A percentile compares a stretch with the other conserved stretches of the same genome.
Evolutionary conservation across 1,140 invertebrate genomes (phyloP).

Genomic region (Drosophila jambulina): DNA sequence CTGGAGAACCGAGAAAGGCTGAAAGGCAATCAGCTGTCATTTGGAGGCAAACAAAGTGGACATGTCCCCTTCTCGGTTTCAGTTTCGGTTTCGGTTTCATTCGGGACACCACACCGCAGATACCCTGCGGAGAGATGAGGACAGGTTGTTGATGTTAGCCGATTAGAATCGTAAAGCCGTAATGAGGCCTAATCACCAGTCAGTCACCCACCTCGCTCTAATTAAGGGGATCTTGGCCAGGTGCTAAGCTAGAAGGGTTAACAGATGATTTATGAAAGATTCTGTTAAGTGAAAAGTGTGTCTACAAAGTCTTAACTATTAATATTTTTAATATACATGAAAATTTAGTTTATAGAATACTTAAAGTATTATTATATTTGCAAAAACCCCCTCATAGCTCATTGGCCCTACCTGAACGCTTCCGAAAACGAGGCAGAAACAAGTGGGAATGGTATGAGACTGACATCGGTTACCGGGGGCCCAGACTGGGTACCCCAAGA

Average conservation of each 20-base stretch:
- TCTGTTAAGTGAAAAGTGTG: not conserved
- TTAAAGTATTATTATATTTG: not conserved
- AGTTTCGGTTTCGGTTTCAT: slow-evolving; percentile 17
- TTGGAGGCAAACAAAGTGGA: slow-evolving; percentile 82
- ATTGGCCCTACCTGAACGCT: slow-evolving; percentile 1
- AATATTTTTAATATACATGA: not conserved
- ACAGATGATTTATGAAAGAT: not conserved
- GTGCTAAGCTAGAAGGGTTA: slow-evolving; percentile 14
- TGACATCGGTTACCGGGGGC: slow-evolving; percentile 5
- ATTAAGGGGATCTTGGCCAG: slow-evolving; percentile 20
- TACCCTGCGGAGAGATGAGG: slow-evolving; percentile 56
- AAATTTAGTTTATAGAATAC: not conserved
- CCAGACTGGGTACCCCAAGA: slow-evolving; percentile 11
- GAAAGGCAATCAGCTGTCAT: slow-evolving; percentile 80
- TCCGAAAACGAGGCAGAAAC: slow-evolving; percentile 39
- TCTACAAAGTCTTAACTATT: not conserved
- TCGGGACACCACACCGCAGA: slow-evolving; percentile 42
- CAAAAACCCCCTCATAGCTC: not conserved
- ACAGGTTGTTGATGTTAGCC: slow-evolving; percentile 26
- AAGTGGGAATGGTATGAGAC: slow-evolving; percentile 16
- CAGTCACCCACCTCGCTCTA: slow-evolving; percentile 16
- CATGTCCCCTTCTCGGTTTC: slow-evolving; percentile 42
- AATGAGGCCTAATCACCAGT: slow-evolving; percentile 44
- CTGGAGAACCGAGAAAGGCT: slow-evolving; percentile 28
- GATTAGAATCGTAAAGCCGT: slow-evolving; percentile 12